Percentiles rank a stretch among this genome's conserved stretches.
phyloP scores from a whole-genome alignment of 2,797 vertebrate species.

The Catostomus latipinnis region DNA sequence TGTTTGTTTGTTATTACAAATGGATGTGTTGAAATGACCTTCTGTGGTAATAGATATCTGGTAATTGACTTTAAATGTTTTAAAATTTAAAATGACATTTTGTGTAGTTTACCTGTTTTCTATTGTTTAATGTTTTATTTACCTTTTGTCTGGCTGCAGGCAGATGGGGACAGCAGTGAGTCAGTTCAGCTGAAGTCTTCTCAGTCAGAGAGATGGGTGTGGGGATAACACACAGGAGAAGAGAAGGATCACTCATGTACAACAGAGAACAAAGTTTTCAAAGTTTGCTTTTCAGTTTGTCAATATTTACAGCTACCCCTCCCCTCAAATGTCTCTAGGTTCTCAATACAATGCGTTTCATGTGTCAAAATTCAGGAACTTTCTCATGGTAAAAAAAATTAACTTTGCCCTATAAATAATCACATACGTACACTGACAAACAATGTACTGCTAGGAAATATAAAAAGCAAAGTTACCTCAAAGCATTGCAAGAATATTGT shows the following conservation, averaged over 20 bases:
- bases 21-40: too few species aligned
- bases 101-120: too few species aligned
- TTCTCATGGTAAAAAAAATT: not conserved
- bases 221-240: constrained; percentile 71
- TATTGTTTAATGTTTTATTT: too few species aligned
- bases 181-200: constrained; percentile 95
- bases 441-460: too few species aligned
- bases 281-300: constrained; percentile 5
- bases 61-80: too few species aligned
- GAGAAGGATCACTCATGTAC: not conserved
- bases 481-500: too few species aligned
- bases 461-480: too few species aligned
- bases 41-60: too few species aligned
- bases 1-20: too few species aligned
- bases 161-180: constrained; percentile 90
- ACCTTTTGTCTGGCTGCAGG: constrained; percentile 70
- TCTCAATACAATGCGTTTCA: not conserved
- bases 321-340: constrained; percentile 26
- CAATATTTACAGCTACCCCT: not conserved
- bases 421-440: not conserved
- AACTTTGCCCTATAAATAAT: not conserved
- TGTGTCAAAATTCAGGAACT: constrained; percentile 1
- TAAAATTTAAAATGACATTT: too few species aligned
- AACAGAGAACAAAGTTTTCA: constrained; percentile 24
- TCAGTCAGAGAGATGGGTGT: constrained; percentile 79